A percentile compares a stretch with the other conserved stretches of the same genome.
phyloP scores from a whole-genome alignment of 1,140 invertebrate genomes.

The Agrilus planipennis region DNA sequence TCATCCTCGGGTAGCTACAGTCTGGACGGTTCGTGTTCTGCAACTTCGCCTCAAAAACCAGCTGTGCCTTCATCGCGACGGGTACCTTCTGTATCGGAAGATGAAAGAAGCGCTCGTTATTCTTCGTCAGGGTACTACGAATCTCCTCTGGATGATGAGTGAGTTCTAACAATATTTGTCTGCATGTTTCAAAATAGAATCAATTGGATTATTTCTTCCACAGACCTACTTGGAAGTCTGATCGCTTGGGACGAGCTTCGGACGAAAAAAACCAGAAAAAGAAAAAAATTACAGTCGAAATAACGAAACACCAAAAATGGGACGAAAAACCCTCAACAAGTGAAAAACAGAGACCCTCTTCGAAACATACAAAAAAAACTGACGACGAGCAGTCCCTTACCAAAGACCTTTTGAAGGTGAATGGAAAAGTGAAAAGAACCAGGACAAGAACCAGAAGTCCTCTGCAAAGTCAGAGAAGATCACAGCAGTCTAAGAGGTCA shows the following conservation, averaged over 20 bases:
- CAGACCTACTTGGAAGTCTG: conserved; percentile 18
- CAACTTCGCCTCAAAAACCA: conserved; percentile 34
- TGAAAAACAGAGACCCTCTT: conserved; percentile 25
- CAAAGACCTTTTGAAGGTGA: conserved; percentile 26
- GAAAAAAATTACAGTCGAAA: conserved; percentile 57
- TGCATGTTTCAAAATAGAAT: neutral
- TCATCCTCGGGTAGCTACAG: conserved; percentile 55
- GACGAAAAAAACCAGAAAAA: conserved; percentile 52
- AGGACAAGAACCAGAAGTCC: conserved; percentile 46
- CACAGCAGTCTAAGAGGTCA: conserved; percentile 22
- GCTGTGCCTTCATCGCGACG: conserved; percentile 30
- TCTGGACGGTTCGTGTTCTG: conserved; percentile 42
- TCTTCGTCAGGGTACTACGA: conserved; percentile 70
- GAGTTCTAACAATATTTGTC: conserved; percentile 14
- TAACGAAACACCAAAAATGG: conserved; percentile 39
- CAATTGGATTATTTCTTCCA: neutral
- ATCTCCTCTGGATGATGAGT: conserved; percentile 60
- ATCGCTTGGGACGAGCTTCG: conserved; percentile 39
- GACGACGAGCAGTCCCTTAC: conserved; percentile 34
- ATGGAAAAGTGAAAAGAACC: conserved; percentile 32
- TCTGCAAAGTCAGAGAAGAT: conserved; percentile 34
- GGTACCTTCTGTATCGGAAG: conserved; percentile 44
- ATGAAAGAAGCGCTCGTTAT: conserved; percentile 55
- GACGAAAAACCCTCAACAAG: conserved; percentile 35
- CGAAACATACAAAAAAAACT: conserved; percentile 42